Conservation (phyloP, 2,113 vertebrate genomes). For the Ochotona princeps region DNA sequence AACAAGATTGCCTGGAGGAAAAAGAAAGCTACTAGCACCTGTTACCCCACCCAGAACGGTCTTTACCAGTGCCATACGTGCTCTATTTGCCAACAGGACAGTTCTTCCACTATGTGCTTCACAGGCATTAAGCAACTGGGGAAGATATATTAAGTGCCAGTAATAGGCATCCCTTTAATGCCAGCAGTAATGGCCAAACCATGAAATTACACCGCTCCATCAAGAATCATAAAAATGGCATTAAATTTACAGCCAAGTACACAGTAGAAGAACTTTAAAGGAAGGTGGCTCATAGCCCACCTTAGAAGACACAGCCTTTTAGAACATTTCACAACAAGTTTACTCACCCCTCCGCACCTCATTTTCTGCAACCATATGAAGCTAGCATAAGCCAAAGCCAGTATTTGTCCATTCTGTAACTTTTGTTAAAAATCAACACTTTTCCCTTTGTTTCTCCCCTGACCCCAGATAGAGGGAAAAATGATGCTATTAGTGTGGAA, state of each 20-base stretch:
- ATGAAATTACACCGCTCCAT: slow-evolving; percentile 71
- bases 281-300: slow-evolving; percentile 46
- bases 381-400: neutral
- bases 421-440: too few species aligned
- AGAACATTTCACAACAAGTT: neutral
- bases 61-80: neutral
- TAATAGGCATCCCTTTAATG: slow-evolving; percentile 61
- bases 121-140: slow-evolving; percentile 55
- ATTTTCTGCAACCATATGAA: slow-evolving; percentile 40
- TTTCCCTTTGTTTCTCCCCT: too few species aligned
- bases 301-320: slow-evolving; percentile 44
- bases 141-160: slow-evolving; percentile 69
- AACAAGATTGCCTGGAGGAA: neutral
- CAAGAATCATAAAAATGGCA: slow-evolving; percentile 66
- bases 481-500: too few species aligned
- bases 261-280: slow-evolving; percentile 67
- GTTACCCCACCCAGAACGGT: neutral
- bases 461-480: too few species aligned
- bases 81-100: slow-evolving; percentile 10
- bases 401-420: neutral
- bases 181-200: slow-evolving; percentile 60
- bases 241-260: slow-evolving; percentile 69
- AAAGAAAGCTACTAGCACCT: neutral
- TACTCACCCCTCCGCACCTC: neutral
- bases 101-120: neutral